phyloP scores from a whole-genome alignment of 2,888 invertebrate genomes.

The Tinea trinotella region DNA sequence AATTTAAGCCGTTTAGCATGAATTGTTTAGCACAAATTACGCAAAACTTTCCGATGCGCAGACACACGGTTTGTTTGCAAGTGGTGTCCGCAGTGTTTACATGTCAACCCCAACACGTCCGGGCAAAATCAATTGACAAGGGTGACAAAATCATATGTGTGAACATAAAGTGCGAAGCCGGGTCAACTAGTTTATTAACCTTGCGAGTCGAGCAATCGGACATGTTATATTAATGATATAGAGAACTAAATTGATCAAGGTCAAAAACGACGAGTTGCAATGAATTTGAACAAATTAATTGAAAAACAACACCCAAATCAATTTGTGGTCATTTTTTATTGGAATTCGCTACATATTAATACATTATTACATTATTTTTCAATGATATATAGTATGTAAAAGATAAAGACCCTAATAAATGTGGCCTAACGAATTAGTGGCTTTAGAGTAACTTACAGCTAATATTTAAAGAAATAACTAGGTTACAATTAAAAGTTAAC shows the following conservation, averaged over 20 bases:
- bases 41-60: not conserved
- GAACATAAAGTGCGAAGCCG: constrained; percentile 1
- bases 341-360: no score
- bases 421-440: no score
- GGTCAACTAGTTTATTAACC: constrained; percentile 21
- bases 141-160: not conserved
- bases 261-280: not conserved
- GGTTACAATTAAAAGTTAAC: no score
- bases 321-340: no score
- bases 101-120: not conserved
- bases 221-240: constrained; percentile 8
- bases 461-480: no score
- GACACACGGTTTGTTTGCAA: not conserved
- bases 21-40: constrained; percentile 7
- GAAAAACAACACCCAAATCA: no score
- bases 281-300: not conserved
- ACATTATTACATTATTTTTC: no score
- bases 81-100: not conserved
- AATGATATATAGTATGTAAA: no score
- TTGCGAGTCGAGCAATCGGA: constrained; percentile 11
- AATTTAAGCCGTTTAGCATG: constrained; percentile 4
- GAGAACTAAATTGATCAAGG: constrained; percentile 11
- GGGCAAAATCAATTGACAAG: not conserved
- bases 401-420: no score
- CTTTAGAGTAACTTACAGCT: no score